Conservation (phyloP, 2,113 vertebrate species). For the Phrynocephalus versicolor region DNA sequence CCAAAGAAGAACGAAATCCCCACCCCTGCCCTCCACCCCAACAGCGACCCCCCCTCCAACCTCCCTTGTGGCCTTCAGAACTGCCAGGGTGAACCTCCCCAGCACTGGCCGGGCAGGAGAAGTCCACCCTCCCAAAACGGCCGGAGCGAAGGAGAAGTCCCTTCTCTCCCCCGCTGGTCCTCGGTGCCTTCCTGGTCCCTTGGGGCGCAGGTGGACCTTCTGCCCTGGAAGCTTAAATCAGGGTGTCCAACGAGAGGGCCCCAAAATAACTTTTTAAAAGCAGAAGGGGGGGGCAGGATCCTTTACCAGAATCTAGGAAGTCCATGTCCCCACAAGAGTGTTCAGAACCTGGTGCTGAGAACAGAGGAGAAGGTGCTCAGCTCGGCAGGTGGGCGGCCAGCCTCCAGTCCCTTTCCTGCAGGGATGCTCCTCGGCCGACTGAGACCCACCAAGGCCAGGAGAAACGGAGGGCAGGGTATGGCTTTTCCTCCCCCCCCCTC, state of each 20-base stretch:
- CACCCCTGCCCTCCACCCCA: background rate
- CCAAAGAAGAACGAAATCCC: background rate
- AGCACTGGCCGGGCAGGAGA: no score
- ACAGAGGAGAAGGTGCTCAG: background rate
- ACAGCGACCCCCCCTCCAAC: background rate
- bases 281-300: background rate
- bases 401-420: conserved; percentile 2
- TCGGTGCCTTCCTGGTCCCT: background rate
- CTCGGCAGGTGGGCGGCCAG: background rate
- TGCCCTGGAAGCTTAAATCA: background rate
- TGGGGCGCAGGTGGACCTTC: background rate
- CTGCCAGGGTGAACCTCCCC: background rate
- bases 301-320: no score
- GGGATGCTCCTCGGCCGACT: background rate
- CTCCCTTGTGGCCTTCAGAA: no score
- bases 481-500: background rate
- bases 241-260: background rate
- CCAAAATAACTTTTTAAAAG: no score
- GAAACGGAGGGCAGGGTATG: background rate
- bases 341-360: no score
- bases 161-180: no score
- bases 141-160: no score
- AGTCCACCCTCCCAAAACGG: no score
- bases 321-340: background rate
- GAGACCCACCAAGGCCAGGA: no score